A percentile compares a stretch with the other conserved stretches of the same genome.
phyloP scores from a whole-genome alignment of 2,113 vertebrate species.

The Diglossa brunneiventris region DNA sequence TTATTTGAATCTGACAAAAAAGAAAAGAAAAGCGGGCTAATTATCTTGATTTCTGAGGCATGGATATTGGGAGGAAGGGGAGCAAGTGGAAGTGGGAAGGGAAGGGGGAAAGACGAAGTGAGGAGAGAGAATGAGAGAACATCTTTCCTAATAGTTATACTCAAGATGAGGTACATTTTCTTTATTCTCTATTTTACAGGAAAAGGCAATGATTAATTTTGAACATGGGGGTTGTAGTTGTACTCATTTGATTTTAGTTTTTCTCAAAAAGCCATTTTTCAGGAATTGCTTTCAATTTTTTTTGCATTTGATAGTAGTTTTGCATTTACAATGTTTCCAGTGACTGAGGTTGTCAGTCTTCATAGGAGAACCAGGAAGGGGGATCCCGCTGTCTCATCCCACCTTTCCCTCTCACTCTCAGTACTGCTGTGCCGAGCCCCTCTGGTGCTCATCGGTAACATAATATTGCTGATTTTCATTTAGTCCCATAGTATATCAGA shows the following conservation, averaged over 20 bases:
- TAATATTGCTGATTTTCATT: not conserved
- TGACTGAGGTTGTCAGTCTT: not conserved
- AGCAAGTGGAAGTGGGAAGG: not conserved
- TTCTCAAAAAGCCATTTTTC: not conserved
- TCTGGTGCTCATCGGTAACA: not conserved
- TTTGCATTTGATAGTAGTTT: not conserved
- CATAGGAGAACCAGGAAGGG: not conserved
- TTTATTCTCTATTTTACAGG: not conserved
- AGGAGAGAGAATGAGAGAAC: not conserved
- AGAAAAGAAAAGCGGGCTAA: not conserved
- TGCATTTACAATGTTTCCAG: not conserved
- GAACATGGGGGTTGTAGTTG: accelerated
- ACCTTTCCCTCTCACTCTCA: not conserved
- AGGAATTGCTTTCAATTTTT: not conserved
- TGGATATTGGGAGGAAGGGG: accelerated
- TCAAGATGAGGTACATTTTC: not conserved
- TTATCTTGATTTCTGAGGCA: not conserved
- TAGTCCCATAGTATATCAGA: not conserved
- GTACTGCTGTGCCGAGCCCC: accelerated
- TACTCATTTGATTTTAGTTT: not conserved
- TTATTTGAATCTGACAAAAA: not conserved
- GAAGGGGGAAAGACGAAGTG: not conserved
- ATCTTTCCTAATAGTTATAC: not conserved
- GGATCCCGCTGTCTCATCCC: not conserved
- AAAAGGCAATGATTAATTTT: not conserved